phyloP scores from a whole-genome alignment of 2,888 invertebrate species.

The Creontiades dilutus region DNA sequence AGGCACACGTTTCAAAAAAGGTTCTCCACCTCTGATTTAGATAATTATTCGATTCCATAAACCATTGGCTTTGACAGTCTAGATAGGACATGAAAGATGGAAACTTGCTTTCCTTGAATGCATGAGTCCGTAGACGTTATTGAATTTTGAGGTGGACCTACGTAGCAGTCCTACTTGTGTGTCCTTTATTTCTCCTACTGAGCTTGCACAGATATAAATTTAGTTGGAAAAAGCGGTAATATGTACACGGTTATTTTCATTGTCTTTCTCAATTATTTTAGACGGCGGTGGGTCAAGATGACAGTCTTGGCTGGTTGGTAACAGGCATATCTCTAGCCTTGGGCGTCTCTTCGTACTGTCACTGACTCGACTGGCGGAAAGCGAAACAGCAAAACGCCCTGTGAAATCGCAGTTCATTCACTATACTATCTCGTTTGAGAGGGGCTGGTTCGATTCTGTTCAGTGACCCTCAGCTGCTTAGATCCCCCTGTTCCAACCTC shows the following conservation, averaged over 20 bases:
- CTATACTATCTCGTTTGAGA: constrained; percentile 73
- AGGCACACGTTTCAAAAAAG: no score
- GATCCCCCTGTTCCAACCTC: constrained; percentile 54
- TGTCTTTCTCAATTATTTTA: neutral
- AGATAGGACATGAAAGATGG: no score
- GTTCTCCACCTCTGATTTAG: no score
- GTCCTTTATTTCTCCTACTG: neutral
- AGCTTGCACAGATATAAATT: neutral
- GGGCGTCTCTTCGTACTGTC: constrained; percentile 64
- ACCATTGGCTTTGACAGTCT: no score
- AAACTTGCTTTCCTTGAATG: neutral
- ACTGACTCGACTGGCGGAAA: constrained; percentile 73
- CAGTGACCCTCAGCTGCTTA: constrained; percentile 71
- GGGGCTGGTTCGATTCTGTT: constrained; percentile 71
- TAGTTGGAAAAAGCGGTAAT: neutral
- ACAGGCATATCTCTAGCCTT: constrained; percentile 34
- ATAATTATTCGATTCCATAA: no score
- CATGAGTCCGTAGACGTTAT: neutral
- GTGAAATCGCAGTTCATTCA: constrained; percentile 74
- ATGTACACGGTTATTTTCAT: neutral
- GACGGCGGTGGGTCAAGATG: constrained; percentile 68
- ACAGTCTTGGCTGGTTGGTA: constrained; percentile 40
- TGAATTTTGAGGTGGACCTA: no score
- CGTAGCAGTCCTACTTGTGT: no score
- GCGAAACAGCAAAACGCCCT: constrained; percentile 75